phyloP scores from a whole-genome alignment of 2,113 vertebrate genomes.

The Crotalus horridus region DNA sequence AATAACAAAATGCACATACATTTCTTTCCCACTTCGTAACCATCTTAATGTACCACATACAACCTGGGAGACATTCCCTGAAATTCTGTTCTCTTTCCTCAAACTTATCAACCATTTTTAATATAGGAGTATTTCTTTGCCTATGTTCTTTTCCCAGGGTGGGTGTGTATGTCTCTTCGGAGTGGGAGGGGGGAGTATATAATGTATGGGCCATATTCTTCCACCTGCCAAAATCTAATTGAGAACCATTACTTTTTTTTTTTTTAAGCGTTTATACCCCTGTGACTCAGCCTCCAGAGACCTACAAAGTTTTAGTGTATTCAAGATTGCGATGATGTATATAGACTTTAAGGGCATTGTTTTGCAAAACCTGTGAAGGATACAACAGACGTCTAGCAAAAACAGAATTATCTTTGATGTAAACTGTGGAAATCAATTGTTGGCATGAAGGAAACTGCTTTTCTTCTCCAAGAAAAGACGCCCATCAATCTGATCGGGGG shows the following conservation, averaged over 20 bases:
- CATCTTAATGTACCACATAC: background rate
- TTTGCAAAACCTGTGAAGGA: background rate
- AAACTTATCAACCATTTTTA: background rate
- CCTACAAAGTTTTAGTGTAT: background rate
- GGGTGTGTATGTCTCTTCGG: background rate
- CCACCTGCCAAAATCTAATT: background rate
- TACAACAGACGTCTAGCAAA: constrained; percentile 51
- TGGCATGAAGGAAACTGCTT: constrained; percentile 51
- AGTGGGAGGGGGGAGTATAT: background rate
- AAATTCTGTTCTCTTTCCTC: background rate
- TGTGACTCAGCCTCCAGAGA: background rate
- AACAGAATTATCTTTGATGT: constrained; percentile 42
- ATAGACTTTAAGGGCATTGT: background rate
- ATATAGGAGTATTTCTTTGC: background rate
- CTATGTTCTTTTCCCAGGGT: background rate
- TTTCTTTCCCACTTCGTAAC: background rate
- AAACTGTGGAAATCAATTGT: constrained; percentile 64
- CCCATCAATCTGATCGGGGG: constrained; percentile 46
- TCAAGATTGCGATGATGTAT: background rate
- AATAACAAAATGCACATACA: background rate
- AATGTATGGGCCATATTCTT: background rate
- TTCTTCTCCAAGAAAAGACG: constrained; percentile 37
- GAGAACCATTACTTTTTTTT: background rate
- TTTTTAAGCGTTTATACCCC: background rate
- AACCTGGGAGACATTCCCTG: background rate